phyloP scores from a whole-genome alignment of 2,888 invertebrate species.

The Eupithecia dodoneata region DNA sequence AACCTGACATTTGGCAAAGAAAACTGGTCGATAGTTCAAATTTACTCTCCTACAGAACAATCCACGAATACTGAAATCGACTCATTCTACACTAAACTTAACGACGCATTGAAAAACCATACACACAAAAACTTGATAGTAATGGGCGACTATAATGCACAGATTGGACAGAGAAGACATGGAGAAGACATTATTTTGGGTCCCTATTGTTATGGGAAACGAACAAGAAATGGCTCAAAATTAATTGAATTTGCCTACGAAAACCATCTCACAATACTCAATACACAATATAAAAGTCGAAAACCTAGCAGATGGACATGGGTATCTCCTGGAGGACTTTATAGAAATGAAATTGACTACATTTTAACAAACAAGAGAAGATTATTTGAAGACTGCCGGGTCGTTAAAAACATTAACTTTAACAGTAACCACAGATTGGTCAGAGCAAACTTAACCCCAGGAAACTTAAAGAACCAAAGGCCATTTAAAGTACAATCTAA shows the following conservation, averaged over 20 bases:
- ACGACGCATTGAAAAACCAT: neutral
- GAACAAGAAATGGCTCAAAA: slow-evolving; percentile 40
- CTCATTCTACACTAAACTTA: neutral
- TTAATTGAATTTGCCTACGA: slow-evolving; percentile 15
- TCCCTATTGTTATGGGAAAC: too few relatives aligned
- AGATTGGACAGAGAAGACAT: too few relatives aligned
- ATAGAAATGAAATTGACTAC: slow-evolving; percentile 35
- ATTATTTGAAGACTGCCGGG: neutral
- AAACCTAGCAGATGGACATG: neutral
- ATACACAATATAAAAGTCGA: too few relatives aligned
- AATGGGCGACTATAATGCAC: neutral
- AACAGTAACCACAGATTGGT: slow-evolving; percentile 35
- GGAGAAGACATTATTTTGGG: too few relatives aligned
- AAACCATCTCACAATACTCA: neutral
- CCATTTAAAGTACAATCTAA: neutral
- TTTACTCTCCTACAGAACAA: neutral
- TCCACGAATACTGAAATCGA: neutral
- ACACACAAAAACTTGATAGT: slow-evolving; percentile 9
- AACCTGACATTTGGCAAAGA: too few relatives aligned
- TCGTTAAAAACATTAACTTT: neutral
- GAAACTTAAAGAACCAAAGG: neutral
- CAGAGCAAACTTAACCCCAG: slow-evolving; percentile 43
- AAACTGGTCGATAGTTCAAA: too few relatives aligned
- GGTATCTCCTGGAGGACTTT: neutral
- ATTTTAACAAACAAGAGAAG: neutral